Base-by-base conservation (phyloP, 2,797 vertebrate species). In the Galaxias olidus region DNA sequence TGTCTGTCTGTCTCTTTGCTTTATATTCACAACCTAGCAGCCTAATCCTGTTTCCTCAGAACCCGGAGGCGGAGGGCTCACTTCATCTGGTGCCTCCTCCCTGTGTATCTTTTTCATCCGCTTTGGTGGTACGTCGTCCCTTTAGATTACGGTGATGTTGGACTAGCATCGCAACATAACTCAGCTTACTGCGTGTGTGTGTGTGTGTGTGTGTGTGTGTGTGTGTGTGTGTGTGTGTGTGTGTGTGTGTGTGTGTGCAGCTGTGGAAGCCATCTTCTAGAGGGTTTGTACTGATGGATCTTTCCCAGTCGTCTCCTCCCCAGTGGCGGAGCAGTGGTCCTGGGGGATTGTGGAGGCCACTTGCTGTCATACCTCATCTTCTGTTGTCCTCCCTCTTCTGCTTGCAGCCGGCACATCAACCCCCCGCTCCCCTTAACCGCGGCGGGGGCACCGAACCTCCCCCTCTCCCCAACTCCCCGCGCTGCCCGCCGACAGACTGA, bases 81-180 rank as follows among this genome's bases (percentile, higher is more conserved):
- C 30, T 30, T 30, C 30, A 30, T 30, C 30, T 30, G 30, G 30
- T 30, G 30, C 30, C 30, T 30, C 30, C 6, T 30, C 30, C 30
- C 2, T 30, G 30, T 30, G 30, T 30, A 30, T 30, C 30, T 30
- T 30, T 30, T 30, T 30, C 3, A 30, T 30, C 30, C 6, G 30
- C 30, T 30, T 30, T 30, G 30, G 30, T 30, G 30, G 30, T 30
- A 30, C 30, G 6, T 30, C 30, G 30, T 30, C 30, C 30, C 30
- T 30, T 86, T 65, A 72, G 80, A 80, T 79, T 77, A 75, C 73
- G 67, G 76, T 74, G 71, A 84, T 81, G 80, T 6, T 30, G 30
- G 30, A 84, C 75, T 82, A 83, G 72, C n/a, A n/a, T n/a, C n/a
- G 75, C 86, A 72, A 84, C 85, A 74, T 82, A 81, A 72, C 73